Percentiles rank a stretch among this genome's conserved stretches.
These are phyloP conservation scores for Squalus acanthias DNA, from an alignment of 2,797 vertebrate species.

Conservation along the genomic window DNA sequence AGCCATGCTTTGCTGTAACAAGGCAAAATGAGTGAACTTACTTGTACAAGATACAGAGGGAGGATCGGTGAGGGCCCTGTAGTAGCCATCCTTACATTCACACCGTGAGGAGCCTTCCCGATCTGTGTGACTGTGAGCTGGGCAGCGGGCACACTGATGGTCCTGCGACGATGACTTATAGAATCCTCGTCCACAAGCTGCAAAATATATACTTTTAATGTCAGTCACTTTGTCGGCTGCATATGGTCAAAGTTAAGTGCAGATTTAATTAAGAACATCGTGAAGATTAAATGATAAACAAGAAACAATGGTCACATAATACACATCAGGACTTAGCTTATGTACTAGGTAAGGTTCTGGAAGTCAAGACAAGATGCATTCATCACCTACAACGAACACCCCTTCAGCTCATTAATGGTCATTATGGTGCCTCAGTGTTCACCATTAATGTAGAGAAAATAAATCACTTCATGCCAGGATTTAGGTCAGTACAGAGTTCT, in stretches of 20 bases:
- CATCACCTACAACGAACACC: not conserved
- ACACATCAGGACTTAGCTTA: not conserved
- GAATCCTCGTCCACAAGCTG: slow-evolving; percentile 92
- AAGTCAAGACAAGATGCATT: not conserved
- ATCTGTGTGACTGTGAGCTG: slow-evolving; percentile 90
- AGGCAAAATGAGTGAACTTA: slow-evolving; percentile 60
- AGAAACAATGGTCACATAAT: not conserved
- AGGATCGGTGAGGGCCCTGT: slow-evolving; percentile 82
- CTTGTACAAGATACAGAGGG: slow-evolving; percentile 89
- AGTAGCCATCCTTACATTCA: slow-evolving; percentile 95
- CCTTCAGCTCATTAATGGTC: slow-evolving; percentile 9
- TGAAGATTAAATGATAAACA: not conserved
- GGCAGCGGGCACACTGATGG: slow-evolving; percentile 92
- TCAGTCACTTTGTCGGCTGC: not conserved
- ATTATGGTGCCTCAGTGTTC: not conserved
- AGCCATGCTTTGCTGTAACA: not conserved
- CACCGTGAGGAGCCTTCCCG: slow-evolving; percentile 90
- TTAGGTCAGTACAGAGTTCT: not conserved
- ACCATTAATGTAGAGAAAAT: not conserved
- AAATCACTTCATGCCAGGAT: not conserved
- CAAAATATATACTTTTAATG: slow-evolving; percentile 13
- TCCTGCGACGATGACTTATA: slow-evolving; percentile 98
- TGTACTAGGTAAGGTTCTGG: not conserved
- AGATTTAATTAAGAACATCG: not conserved
- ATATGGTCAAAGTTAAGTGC: not conserved